phyloP scores from a whole-genome alignment of 2,888 invertebrate species.

The Lomographa bimaculata region DNA sequence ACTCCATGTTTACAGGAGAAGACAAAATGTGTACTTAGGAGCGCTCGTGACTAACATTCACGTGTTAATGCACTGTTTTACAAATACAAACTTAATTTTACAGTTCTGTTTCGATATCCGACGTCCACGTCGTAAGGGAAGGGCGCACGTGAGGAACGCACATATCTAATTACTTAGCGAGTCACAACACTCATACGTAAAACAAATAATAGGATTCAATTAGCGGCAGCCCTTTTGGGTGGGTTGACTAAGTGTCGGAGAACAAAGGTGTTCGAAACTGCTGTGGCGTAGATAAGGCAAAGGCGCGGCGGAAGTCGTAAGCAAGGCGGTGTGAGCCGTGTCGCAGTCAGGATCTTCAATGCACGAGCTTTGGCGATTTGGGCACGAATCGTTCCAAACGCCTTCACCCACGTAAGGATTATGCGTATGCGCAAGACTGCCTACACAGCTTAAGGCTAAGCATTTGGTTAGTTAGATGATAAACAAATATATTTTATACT shows the following conservation, averaged over 20 bases:
- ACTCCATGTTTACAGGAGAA: constrained; percentile 41
- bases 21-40: constrained; percentile 37
- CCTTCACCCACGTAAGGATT: constrained; percentile 20
- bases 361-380: constrained; percentile 6
- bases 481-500: too few species aligned
- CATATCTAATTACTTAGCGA: constrained; percentile 43
- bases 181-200: constrained; percentile 43
- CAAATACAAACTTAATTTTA: constrained; percentile 38
- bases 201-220: constrained; percentile 61
- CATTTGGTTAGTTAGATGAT: too few species aligned
- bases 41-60: constrained; percentile 44
- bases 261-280: constrained; percentile 57
- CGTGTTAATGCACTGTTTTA: constrained; percentile 43
- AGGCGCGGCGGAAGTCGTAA: constrained; percentile 61
- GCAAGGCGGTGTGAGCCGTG: constrained; percentile 17
- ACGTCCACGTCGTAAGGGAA: constrained; percentile 7
- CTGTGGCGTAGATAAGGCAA: constrained; percentile 54
- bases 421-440: constrained; percentile 21
- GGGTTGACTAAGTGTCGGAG: constrained; percentile 51
- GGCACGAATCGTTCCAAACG: constrained; percentile 6
- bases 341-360: constrained; percentile 10
- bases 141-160: constrained; percentile 29
- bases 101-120: constrained; percentile 22
- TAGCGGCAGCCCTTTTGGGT: constrained; percentile 54
- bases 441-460: too few species aligned